Evolutionary conservation across 2,797 vertebrate genomes (phyloP).

Genomic region (Loriculus beryllinus): DNA sequence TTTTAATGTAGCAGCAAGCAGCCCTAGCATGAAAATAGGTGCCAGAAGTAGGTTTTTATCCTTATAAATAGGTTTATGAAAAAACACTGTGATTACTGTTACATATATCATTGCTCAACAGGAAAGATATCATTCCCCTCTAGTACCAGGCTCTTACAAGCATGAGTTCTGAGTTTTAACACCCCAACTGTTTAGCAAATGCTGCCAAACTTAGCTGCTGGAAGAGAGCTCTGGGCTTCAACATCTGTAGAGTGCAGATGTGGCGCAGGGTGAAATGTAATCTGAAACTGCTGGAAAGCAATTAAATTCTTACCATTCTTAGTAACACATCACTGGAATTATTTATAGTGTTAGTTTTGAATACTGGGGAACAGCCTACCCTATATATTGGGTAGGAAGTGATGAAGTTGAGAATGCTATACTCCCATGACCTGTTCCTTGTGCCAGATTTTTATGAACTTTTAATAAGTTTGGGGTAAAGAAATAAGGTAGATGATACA

Average conservation of each 20-base stretch:
- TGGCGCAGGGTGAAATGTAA: slow-evolving; percentile 37
- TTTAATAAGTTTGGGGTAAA: background rate
- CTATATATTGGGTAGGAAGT: background rate
- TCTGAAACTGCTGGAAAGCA: slow-evolving; percentile 56
- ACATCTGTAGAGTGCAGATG: slow-evolving; percentile 69
- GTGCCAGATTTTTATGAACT: background rate
- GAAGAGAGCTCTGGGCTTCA: slow-evolving; percentile 47
- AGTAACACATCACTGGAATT: slow-evolving; percentile 23
- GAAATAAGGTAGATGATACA: background rate
- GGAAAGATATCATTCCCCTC: slow-evolving; percentile 19
- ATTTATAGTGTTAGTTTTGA: background rate
- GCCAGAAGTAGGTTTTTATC: background rate
- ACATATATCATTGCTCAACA: slow-evolving; percentile 2
- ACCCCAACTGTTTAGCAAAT: slow-evolving; percentile 10
- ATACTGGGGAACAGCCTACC: background rate
- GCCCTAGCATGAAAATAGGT: background rate
- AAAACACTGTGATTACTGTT: background rate
- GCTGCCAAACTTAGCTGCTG: slow-evolving; percentile 57
- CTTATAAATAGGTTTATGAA: background rate
- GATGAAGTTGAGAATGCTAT: background rate
- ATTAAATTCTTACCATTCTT: slow-evolving; percentile 64
- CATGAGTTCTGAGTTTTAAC: slow-evolving; percentile 52
- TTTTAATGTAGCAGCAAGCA: background rate
- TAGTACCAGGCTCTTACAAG: slow-evolving; percentile 42
- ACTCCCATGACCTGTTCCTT: background rate